phyloP scores from a whole-genome alignment of 2,113 vertebrate species.

The Amphiprion ocellaris region DNA sequence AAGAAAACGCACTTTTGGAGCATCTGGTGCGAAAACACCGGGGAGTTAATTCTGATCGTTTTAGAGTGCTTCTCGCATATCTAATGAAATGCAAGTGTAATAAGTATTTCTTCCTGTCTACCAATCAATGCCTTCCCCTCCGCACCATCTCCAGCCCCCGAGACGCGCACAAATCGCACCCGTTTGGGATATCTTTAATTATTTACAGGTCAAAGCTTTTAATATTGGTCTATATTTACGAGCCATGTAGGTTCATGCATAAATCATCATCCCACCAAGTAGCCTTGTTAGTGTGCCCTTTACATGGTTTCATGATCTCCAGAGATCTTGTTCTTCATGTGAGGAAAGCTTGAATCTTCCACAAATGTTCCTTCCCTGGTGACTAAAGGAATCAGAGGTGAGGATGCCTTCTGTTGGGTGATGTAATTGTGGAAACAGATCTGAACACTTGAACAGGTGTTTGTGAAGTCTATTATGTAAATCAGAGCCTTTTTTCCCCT shows the following conservation, averaged over 20 bases:
- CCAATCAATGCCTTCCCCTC: conserved; percentile 27
- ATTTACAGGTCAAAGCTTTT: conserved; percentile 76
- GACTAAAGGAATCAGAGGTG: conserved; percentile 21
- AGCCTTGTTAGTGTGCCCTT: conserved; percentile 55
- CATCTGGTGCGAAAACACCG: conserved; percentile 3
- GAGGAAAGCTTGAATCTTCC: conserved; percentile 23
- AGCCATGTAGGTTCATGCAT: conserved; percentile 67
- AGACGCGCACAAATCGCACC: conserved; percentile 46
- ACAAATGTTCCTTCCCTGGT: too few relatives aligned
- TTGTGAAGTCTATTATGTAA: conserved; percentile 59
- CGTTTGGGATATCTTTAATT: conserved; percentile 66
- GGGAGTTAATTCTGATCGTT: background rate
- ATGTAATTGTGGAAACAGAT: conserved; percentile 29
- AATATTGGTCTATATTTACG: conserved; percentile 75
- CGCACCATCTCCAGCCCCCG: conserved; percentile 18
- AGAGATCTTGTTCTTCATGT: conserved; percentile 30
- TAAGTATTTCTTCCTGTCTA: conserved; percentile 7
- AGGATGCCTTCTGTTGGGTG: conserved; percentile 24
- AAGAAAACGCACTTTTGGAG: conserved; percentile 15
- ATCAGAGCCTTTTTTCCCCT: conserved; percentile 37
- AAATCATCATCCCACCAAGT: conserved; percentile 68
- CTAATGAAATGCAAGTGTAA: background rate
- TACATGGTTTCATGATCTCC: conserved; percentile 43
- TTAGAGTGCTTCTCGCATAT: background rate
- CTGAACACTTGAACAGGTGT: conserved; percentile 67